Conservation (phyloP, 2,797 vertebrate genomes). For the Helostoma temminkii region DNA sequence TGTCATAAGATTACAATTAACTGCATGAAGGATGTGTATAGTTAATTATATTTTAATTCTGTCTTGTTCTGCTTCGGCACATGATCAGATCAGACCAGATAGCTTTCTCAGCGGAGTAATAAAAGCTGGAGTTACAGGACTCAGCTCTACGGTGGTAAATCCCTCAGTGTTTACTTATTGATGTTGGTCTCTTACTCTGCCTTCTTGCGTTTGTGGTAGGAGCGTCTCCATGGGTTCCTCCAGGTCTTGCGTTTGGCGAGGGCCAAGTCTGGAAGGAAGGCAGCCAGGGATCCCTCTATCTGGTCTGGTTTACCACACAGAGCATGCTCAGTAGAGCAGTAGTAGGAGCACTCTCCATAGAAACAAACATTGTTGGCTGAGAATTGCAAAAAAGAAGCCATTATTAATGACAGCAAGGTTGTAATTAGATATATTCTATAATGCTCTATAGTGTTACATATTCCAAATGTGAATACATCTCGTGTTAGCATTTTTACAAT, state of each 20-base stretch:
- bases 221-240: constrained; percentile 98
- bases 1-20: neutral
- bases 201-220: constrained; percentile 99
- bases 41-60: neutral
- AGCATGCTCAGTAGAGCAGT: constrained; percentile 97
- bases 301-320: constrained; percentile 96
- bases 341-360: constrained; percentile 98
- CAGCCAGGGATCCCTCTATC: constrained; percentile 95
- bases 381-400: neutral
- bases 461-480: neutral
- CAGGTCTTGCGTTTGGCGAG: constrained; percentile 98
- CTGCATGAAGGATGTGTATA: neutral
- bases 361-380: constrained; percentile 98
- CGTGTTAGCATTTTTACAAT: constrained; percentile 31
- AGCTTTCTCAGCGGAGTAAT: too few species aligned
- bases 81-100: too few species aligned
- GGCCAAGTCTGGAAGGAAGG: constrained; percentile 95
- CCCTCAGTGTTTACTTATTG: constrained; percentile 4
- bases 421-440: neutral
- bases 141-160: neutral
- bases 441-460: constrained; percentile 1
- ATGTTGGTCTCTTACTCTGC: constrained; percentile 89
- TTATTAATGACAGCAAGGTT: neutral
- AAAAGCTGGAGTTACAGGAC: constrained; percentile 19
- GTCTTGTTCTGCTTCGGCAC: neutral